phyloP scores from a whole-genome alignment of 2,797 vertebrate species.

The Macrochelys suwanniensis region DNA sequence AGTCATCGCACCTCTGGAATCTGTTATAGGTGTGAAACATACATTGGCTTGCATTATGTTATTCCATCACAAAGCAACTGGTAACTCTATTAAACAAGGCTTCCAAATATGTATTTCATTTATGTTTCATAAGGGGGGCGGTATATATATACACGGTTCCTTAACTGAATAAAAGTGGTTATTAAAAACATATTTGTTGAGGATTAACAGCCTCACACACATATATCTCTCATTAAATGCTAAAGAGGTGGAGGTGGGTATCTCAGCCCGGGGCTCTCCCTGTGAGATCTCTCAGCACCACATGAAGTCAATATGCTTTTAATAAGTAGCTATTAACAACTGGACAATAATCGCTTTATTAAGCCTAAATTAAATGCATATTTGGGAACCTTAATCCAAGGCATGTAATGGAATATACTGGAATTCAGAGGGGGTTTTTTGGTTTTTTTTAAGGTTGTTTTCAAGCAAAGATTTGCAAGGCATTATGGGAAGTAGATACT shows the following conservation, averaged over 20 bases:
- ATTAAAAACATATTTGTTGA: constrained; percentile 23
- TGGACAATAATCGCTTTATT: constrained; percentile 74
- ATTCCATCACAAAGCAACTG: background rate
- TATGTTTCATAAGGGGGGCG: background rate
- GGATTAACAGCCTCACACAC: background rate
- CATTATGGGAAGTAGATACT: background rate
- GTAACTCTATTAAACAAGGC: rapidly evolving
- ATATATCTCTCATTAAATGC: constrained; percentile 34
- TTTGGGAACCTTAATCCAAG: constrained; percentile 49
- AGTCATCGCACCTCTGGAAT: background rate
- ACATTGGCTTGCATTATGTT: background rate
- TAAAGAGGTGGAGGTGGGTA: background rate
- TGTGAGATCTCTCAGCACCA: constrained; percentile 9
- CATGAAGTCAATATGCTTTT: constrained; percentile 55
- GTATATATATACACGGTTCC: background rate
- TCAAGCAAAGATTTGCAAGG: background rate
- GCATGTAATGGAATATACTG: constrained; percentile 53
- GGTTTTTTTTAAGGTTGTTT: background rate
- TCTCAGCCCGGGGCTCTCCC: constrained; percentile 1
- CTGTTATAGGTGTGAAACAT: rapidly evolving
- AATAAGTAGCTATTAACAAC: constrained; percentile 74
- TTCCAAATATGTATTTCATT: background rate
- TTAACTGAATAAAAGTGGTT: constrained; percentile 16
- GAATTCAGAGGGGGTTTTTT: background rate
- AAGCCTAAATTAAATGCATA: constrained; percentile 71